These are phyloP conservation scores for Gavia stellata DNA, from an alignment of 2,113 vertebrate species.

Conservation along the genomic window DNA sequence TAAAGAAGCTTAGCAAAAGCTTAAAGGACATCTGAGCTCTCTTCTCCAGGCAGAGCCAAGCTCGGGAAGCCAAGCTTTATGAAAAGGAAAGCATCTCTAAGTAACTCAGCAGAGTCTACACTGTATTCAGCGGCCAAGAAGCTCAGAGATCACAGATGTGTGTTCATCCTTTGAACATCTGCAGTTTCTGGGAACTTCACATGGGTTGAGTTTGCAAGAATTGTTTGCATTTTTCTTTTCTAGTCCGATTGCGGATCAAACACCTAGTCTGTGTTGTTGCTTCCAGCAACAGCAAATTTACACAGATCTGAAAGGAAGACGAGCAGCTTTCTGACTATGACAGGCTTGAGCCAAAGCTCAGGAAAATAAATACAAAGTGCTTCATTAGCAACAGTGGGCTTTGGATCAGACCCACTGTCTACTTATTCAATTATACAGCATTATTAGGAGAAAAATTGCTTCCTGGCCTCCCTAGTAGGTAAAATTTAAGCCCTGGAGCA, in stretches of 20 bases:
- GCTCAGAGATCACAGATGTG: neutral
- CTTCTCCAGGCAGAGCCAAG: neutral
- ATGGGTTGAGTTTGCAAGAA: neutral
- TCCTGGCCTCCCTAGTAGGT: neutral
- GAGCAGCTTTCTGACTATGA: neutral
- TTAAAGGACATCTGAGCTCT: neutral
- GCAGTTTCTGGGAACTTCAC: neutral
- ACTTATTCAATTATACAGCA: neutral
- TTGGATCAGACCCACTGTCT: neutral
- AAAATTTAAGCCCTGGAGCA: slow-evolving; percentile 15
- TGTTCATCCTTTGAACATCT: neutral
- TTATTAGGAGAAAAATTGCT: slow-evolving; percentile 1
- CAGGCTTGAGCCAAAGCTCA: neutral
- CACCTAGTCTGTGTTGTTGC: neutral
- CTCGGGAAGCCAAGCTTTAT: neutral
- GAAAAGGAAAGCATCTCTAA: neutral
- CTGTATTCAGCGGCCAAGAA: neutral
- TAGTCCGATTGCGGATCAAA: neutral
- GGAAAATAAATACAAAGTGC: neutral
- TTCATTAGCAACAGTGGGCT: neutral
- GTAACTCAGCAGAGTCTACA: neutral
- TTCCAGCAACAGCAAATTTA: neutral
- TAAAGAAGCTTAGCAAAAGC: neutral
- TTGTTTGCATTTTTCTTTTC: neutral
- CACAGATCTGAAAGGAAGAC: neutral